Evolutionary conservation across 2,888 invertebrate genomes (phyloP).

Genomic region (Drosophila merina): DNA sequence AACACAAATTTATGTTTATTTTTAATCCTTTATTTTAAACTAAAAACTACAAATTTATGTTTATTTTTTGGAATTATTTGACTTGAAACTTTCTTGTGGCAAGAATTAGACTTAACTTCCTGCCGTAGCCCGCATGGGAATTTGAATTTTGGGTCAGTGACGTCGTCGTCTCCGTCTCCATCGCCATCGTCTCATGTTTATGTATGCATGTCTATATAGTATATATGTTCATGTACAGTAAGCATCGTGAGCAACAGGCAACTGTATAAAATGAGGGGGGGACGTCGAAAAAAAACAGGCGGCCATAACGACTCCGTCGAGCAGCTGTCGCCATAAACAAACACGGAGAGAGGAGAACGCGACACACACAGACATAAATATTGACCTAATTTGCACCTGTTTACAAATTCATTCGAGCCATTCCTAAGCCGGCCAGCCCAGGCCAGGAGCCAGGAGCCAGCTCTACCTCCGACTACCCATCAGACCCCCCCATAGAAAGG

Average conservation of each 20-base stretch:
- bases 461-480: no score
- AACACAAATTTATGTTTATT: no score
- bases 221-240: constrained; percentile 29
- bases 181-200: constrained; percentile 59
- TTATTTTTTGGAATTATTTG: neutral
- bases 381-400: constrained; percentile 75
- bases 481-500: neutral
- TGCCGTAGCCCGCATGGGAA: constrained; percentile 64
- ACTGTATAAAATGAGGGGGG: constrained; percentile 1
- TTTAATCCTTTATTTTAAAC: no score
- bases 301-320: constrained; percentile 42
- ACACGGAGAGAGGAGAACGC: constrained; percentile 16
- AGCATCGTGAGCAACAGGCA: constrained; percentile 2
- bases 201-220: constrained; percentile 47
- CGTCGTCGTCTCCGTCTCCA: constrained; percentile 38
- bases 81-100: neutral
- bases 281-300: constrained; percentile 47
- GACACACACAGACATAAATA: constrained; percentile 52
- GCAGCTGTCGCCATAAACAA: constrained; percentile 61
- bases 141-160: constrained; percentile 76
- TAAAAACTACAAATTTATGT: no score
- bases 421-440: constrained; percentile 7
- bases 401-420: constrained; percentile 71
- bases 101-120: constrained; percentile 16
- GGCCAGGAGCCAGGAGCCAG: no score